phyloP scores from a whole-genome alignment of 1,140 invertebrate species.

The Zaprionus ghesquierei region DNA sequence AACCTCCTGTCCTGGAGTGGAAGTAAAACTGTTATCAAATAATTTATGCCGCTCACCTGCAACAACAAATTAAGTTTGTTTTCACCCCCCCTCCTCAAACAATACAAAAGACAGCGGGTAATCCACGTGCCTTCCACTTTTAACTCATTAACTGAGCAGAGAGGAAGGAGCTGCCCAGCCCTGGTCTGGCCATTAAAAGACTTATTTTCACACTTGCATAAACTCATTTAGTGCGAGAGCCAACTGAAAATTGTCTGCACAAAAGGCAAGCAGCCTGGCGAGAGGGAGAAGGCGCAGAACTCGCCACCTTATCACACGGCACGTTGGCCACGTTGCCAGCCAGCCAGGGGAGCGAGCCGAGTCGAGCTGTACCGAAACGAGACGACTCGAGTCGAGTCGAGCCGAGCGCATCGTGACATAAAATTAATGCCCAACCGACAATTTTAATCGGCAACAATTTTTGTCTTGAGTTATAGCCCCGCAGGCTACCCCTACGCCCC shows the following conservation, averaged over 20 bases:
- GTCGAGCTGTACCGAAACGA: too few species aligned
- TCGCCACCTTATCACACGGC: constrained; percentile 75
- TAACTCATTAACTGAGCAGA: constrained; percentile 74
- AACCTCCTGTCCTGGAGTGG: too few species aligned
- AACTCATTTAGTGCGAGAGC: constrained; percentile 75
- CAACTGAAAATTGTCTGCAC: constrained; percentile 50
- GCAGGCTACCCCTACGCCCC: constrained; percentile 7
- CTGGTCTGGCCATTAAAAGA: constrained; percentile 72
- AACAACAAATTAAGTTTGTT: constrained; percentile 80
- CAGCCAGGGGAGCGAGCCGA: too few species aligned
- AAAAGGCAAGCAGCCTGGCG: constrained; percentile 9
- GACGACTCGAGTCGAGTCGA: too few species aligned
- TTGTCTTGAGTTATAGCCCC: constrained; percentile 74
- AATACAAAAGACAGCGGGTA: constrained; percentile 51
- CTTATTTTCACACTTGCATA: constrained; percentile 81
- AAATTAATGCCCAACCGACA: constrained; percentile 82
- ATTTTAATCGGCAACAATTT: constrained; percentile 82
- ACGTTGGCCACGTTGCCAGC: constrained; percentile 56
- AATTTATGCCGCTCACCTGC: constrained; percentile 79
- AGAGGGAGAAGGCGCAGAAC: constrained; percentile 3
- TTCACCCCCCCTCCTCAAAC: not conserved
- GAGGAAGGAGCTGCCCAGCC: constrained; percentile 11
- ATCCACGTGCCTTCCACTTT: constrained; percentile 77
- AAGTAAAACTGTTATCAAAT: constrained; percentile 76
- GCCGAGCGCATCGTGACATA: constrained; percentile 78